Evolutionary conservation across 2,113 vertebrate genomes (phyloP).

Genomic region (Gymnogyps californianus): DNA sequence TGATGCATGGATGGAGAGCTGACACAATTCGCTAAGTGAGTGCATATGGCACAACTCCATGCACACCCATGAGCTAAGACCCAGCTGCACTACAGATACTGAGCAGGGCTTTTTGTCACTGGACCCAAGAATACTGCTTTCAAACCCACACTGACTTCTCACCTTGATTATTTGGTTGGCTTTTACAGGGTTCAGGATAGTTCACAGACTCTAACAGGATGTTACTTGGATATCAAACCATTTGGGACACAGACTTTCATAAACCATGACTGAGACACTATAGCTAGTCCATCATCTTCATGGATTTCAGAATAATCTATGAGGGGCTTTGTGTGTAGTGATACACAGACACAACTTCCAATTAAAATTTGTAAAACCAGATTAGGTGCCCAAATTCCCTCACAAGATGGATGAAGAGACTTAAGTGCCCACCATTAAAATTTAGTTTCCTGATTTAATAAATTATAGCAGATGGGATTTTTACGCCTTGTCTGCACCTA

Average conservation of each 20-base stretch:
- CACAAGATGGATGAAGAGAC: background rate
- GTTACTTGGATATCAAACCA: background rate
- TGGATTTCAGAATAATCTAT: background rate
- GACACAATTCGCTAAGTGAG: fast-evolving
- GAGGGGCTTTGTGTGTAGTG: background rate
- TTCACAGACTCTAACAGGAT: background rate
- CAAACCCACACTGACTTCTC: background rate
- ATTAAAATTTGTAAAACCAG: background rate
- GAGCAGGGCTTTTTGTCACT: background rate
- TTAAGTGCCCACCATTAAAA: background rate
- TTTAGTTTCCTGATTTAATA: background rate
- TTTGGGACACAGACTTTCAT: background rate
- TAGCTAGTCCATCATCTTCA: background rate
- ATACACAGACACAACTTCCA: background rate
- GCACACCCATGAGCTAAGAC: background rate
- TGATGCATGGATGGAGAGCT: background rate
- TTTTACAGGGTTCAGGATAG: background rate
- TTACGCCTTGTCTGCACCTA: background rate
- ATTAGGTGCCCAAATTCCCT: background rate
- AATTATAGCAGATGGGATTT: background rate
- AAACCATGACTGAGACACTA: background rate
- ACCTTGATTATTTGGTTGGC: background rate
- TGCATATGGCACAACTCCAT: background rate
- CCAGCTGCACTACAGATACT: background rate
- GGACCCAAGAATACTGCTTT: background rate